Evolutionary conservation across 2,797 vertebrate species (phyloP).

Genomic region (Lemur catta): DNA sequence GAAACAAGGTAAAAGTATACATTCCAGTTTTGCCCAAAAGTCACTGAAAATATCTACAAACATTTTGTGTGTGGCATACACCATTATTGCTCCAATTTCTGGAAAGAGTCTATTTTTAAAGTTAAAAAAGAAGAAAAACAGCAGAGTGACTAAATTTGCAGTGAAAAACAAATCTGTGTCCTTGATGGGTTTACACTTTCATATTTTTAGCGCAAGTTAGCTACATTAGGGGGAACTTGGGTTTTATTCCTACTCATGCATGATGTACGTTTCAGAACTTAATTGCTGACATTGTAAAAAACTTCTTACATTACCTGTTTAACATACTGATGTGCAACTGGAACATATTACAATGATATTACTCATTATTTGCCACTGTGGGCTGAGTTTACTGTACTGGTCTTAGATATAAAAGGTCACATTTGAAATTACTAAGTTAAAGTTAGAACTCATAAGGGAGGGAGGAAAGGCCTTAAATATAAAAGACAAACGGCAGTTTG

Average conservation of each 20-base stretch:
- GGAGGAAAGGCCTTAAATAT: constrained; percentile 79
- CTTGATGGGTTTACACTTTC: constrained; percentile 58
- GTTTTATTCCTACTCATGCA: constrained; percentile 81
- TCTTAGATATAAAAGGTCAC: constrained; percentile 81
- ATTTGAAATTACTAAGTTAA: constrained; percentile 82
- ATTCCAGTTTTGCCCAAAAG: constrained; percentile 79
- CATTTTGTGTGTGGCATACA: constrained; percentile 68
- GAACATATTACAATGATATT: constrained; percentile 76
- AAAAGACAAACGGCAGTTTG: constrained; percentile 89
- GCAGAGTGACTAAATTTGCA: constrained; percentile 60
- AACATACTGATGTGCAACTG: constrained; percentile 69
- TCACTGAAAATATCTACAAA: constrained; percentile 73
- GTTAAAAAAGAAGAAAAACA: constrained; percentile 58
- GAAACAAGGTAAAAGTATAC: constrained; percentile 65
- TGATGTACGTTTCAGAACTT: constrained; percentile 80
- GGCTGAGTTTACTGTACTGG: constrained; percentile 76
- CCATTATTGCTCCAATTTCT: constrained; percentile 80
- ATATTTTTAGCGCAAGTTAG: constrained; percentile 60
- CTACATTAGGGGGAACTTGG: constrained; percentile 69
- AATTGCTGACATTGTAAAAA: constrained; percentile 80
- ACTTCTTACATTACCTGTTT: constrained; percentile 74
- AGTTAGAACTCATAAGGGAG: constrained; percentile 76
- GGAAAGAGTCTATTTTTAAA: constrained; percentile 70
- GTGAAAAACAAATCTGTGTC: constrained; percentile 36
- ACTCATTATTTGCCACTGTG: constrained; percentile 74